Evolutionary conservation across 2,113 vertebrate species (phyloP).

Genomic region (Loxodonta africana): DNA sequence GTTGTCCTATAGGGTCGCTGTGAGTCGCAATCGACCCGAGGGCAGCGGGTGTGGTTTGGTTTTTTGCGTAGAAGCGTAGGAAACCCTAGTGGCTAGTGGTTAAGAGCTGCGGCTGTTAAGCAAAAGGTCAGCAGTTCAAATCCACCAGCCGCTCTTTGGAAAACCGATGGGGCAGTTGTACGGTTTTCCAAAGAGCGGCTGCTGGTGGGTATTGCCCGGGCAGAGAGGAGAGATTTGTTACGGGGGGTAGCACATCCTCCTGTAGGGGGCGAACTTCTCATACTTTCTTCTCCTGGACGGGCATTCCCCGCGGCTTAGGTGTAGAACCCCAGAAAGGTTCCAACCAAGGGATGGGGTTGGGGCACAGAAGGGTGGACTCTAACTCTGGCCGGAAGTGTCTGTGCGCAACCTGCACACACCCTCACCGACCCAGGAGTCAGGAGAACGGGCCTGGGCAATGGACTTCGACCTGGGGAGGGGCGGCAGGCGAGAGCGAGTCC

Average conservation of each 20-base stretch:
- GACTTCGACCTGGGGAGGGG: not conserved
- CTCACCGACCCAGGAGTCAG: not conserved
- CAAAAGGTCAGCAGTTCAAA: no score
- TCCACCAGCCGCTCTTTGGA: no score
- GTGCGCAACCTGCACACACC: not conserved
- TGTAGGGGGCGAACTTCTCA: constrained; percentile 69
- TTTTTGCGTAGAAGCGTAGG: no score
- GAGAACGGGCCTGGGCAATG: no score
- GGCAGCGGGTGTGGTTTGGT: no score
- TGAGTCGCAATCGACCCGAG: no score
- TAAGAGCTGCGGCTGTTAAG: no score
- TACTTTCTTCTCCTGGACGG: not conserved
- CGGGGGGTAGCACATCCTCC: not conserved
- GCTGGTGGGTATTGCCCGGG: not conserved
- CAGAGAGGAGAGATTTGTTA: not conserved
- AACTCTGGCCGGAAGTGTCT: not conserved
- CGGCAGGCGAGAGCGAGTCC: no score
- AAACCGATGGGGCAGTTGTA: no score
- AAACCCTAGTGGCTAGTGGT: no score
- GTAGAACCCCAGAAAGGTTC: not conserved
- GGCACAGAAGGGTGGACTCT: not conserved
- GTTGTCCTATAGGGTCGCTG: no score
- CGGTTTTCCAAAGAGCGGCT: no score
- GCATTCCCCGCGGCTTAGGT: not conserved
- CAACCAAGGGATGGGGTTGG: not conserved